These are phyloP conservation scores for Rhabdophis nuchalis DNA, from an alignment of 2,797 vertebrate genomes.

Conservation along the genomic window DNA sequence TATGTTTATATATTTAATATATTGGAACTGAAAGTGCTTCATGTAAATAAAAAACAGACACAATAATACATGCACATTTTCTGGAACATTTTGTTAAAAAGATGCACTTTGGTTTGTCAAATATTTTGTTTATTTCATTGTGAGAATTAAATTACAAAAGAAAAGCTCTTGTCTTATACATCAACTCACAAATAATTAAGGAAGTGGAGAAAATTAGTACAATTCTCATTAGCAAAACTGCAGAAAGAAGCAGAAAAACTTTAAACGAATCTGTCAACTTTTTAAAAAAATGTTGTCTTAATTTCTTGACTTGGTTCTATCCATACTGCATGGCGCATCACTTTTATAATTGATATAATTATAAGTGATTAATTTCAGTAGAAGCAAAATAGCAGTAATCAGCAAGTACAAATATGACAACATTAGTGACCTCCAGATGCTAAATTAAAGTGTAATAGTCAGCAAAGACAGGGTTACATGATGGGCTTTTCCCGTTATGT, in stretches of 20 bases:
- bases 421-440: slow-evolving; percentile 31
- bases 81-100: not conserved
- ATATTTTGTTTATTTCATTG: slow-evolving; percentile 22
- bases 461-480: not conserved
- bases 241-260: slow-evolving; percentile 9
- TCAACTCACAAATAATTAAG: slow-evolving; percentile 12
- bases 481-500: not conserved
- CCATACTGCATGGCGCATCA: slow-evolving; percentile 22
- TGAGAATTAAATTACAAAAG: slow-evolving; percentile 20
- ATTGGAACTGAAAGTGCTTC: not conserved
- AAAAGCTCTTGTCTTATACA: slow-evolving; percentile 15
- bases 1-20: slow-evolving; percentile 6
- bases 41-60: not conserved
- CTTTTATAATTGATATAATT: not conserved
- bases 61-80: slow-evolving; percentile 1
- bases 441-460: not conserved
- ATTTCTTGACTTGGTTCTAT: slow-evolving; percentile 31
- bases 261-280: not conserved
- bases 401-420: slow-evolving; percentile 22
- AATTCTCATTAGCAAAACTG: slow-evolving; percentile 13
- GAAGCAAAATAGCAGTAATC: slow-evolving; percentile 17
- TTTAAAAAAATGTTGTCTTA: not conserved
- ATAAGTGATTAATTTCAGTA: slow-evolving; percentile 21
- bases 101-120: slow-evolving; percentile 48
- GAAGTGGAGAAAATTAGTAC: slow-evolving; percentile 6